Conservation (phyloP, 2,888 invertebrate genomes). For the Eilema griseolum region DNA sequence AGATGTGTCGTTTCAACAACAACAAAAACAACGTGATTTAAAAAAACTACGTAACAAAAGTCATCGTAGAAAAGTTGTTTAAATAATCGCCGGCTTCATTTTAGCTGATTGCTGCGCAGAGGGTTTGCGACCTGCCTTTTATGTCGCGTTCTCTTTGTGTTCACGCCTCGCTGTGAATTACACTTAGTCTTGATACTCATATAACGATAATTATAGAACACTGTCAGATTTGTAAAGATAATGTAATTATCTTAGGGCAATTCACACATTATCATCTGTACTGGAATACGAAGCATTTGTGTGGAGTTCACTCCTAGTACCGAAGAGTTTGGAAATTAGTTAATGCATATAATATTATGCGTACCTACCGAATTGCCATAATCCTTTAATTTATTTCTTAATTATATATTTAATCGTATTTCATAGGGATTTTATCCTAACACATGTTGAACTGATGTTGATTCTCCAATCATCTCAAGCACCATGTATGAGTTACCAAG, state of each 20-base stretch:
- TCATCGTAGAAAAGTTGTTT: conserved; percentile 54
- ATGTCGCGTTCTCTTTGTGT: conserved; percentile 53
- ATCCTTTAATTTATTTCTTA: too few relatives aligned
- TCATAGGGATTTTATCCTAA: too few relatives aligned
- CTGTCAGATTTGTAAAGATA: background rate
- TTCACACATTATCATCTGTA: background rate
- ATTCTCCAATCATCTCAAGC: too few relatives aligned
- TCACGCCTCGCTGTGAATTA: conserved; percentile 43
- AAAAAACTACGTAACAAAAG: conserved; percentile 42
- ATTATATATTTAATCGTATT: too few relatives aligned
- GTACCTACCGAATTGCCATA: too few relatives aligned
- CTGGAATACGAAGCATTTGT: background rate
- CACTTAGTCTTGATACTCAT: background rate
- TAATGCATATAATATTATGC: too few relatives aligned
- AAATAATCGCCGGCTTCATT: conserved; percentile 59
- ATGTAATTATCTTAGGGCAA: background rate
- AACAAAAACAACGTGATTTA: conserved; percentile 4
- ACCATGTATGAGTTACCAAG: too few relatives aligned
- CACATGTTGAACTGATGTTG: too few relatives aligned
- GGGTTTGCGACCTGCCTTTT: conserved; percentile 58
- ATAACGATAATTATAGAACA: background rate
- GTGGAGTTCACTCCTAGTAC: background rate
- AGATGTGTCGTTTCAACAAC: background rate
- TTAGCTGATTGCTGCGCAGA: conserved; percentile 70
- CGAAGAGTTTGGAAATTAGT: background rate